Evolutionary conservation across 2,888 invertebrate species (phyloP).

Genomic region (Platycheirus albimanus): DNA sequence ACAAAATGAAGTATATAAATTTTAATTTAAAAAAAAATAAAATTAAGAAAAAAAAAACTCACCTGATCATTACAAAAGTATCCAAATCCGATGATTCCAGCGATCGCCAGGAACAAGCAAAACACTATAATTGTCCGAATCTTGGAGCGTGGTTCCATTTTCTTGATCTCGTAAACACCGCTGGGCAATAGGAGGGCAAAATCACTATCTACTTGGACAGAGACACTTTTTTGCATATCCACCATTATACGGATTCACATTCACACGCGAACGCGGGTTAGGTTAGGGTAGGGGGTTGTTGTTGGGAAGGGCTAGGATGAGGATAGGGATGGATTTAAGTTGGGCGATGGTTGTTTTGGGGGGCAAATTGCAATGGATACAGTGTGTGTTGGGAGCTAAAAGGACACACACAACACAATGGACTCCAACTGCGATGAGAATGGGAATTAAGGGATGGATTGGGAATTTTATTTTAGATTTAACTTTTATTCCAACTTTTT

Average conservation of each 20-base stretch:
- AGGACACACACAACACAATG: slow-evolving; percentile 7
- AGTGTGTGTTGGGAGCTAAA: not conserved
- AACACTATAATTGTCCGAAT: slow-evolving; percentile 91
- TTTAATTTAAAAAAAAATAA: not conserved
- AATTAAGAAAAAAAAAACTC: slow-evolving; percentile 78
- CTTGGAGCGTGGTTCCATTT: slow-evolving; percentile 93
- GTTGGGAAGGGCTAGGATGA: not conserved
- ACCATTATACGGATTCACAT: slow-evolving; percentile 75
- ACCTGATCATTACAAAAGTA: slow-evolving; percentile 95
- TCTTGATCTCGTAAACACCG: slow-evolving; percentile 91
- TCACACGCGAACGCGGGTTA: slow-evolving; percentile 55
- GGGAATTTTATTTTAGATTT: slow-evolving; percentile 55
- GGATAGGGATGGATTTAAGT: too few relatives aligned
- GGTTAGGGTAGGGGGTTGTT: not conserved
- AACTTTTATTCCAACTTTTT: slow-evolving; percentile 44
- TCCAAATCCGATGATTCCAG: slow-evolving; percentile 94
- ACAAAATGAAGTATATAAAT: too few relatives aligned
- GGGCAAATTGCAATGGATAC: slow-evolving; percentile 5
- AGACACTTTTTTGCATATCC: slow-evolving; percentile 89
- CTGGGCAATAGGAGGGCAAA: slow-evolving; percentile 90
- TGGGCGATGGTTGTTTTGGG: too few relatives aligned
- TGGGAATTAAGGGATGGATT: slow-evolving; percentile 34
- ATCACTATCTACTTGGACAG: slow-evolving; percentile 93
- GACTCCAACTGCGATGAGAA: slow-evolving; percentile 3
- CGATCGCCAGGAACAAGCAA: slow-evolving; percentile 91